phyloP scores from a whole-genome alignment of 2,113 vertebrate genomes.

The Xiphorhynchus elegans region DNA sequence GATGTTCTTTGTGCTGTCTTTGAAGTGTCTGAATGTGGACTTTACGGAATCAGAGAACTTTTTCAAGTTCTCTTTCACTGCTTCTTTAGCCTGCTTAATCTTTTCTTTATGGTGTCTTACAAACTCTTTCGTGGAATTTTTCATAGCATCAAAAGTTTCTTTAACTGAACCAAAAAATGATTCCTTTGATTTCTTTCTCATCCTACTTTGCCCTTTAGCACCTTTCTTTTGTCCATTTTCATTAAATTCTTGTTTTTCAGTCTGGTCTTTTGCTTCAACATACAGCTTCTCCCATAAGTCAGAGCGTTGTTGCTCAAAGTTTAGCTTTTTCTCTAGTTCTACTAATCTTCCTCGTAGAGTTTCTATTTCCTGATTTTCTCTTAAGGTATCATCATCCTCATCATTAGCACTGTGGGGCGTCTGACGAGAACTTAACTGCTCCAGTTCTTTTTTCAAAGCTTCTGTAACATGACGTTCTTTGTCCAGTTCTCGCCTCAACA shows the following conservation, averaged over 20 bases:
- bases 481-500: constrained; percentile 83
- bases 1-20: constrained; percentile 86
- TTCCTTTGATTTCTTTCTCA: constrained; percentile 80
- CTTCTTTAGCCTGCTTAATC: constrained; percentile 96
- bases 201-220: constrained; percentile 77
- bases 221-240: constrained; percentile 61
- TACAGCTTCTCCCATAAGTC: constrained; percentile 96
- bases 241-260: constrained; percentile 59
- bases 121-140: constrained; percentile 97
- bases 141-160: constrained; percentile 94
- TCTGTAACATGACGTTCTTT: constrained; percentile 79
- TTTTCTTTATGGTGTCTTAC: constrained; percentile 98
- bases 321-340: constrained; percentile 88
- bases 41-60: constrained; percentile 97
- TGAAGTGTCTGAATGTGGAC: constrained; percentile 92
- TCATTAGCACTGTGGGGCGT: neutral
- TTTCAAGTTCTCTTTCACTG: constrained; percentile 94
- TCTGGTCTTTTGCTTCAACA: constrained; percentile 87
- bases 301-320: constrained; percentile 94
- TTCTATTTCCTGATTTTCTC: constrained; percentile 73
- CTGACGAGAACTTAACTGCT: constrained; percentile 67
- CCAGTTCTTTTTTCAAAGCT: constrained; percentile 81
- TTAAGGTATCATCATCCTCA: neutral
- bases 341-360: constrained; percentile 77
- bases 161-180: constrained; percentile 88